Percentiles rank a stretch among this genome's conserved stretches.
phyloP scores from a whole-genome alignment of 2,888 invertebrate species.

The Brenthis hecate region DNA sequence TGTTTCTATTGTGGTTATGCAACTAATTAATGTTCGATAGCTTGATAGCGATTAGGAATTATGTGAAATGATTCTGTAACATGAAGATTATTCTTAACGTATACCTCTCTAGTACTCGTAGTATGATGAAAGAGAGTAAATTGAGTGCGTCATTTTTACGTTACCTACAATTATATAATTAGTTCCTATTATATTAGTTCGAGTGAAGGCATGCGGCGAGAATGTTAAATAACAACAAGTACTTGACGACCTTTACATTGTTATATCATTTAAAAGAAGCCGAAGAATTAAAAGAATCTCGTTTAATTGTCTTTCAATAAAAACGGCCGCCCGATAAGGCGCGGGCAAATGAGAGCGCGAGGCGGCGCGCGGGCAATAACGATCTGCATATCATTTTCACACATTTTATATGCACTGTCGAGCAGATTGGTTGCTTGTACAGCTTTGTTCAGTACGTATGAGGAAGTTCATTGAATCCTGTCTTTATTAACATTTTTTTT shows the following conservation, averaged over 20 bases:
- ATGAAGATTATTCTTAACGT: background rate
- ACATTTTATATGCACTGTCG: conserved; percentile 3
- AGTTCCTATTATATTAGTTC: background rate
- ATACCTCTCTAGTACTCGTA: background rate
- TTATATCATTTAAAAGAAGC: conserved; percentile 17
- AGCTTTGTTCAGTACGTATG: no score
- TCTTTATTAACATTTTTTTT: no score
- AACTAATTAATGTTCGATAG: no score
- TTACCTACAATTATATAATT: background rate
- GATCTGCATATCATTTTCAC: conserved; percentile 9
- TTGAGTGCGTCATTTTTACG: background rate
- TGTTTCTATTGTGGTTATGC: no score
- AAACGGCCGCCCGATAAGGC: conserved; percentile 3
- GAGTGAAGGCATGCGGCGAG: background rate
- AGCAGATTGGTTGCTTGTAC: no score
- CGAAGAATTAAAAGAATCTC: conserved; percentile 18
- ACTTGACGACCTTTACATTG: conserved; percentile 19
- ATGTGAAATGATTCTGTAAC: background rate
- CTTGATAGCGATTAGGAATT: background rate
- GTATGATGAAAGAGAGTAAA: no score
- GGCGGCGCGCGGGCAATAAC: conserved; percentile 1
- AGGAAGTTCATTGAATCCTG: no score
- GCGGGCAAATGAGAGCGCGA: background rate
- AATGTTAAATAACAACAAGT: conserved; percentile 10
- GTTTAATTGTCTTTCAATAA: conserved; percentile 15